Conservation (phyloP, 2,888 invertebrate genomes). For the Cyclophora albipunctata region DNA sequence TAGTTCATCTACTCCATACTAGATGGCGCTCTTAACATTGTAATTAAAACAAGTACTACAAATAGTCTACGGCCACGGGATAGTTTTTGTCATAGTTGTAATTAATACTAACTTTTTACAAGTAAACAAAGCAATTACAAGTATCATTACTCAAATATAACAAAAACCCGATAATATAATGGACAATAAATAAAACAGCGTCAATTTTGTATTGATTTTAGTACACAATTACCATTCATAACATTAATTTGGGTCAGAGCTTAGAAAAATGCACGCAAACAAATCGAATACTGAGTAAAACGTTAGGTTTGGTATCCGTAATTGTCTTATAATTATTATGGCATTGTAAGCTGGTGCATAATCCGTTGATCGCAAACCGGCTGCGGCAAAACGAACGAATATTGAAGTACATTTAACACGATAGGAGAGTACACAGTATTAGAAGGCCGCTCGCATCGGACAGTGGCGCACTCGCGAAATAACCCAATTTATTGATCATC, state of each 20-base stretch:
- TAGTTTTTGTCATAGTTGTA: too few species aligned
- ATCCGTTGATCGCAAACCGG: conserved; percentile 43
- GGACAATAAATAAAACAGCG: conserved; percentile 1
- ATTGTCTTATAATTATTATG: conserved; percentile 63
- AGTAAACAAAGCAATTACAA: too few species aligned
- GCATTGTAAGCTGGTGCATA: conserved; percentile 55
- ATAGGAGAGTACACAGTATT: conserved; percentile 38
- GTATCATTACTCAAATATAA: too few species aligned
- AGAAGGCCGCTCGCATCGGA: conserved; percentile 59
- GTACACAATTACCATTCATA: conserved; percentile 8
- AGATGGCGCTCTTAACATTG: too few species aligned
- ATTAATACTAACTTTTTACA: too few species aligned
- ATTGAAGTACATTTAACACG: conserved; percentile 36
- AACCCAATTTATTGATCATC: conserved; percentile 9
- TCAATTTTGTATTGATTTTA: conserved; percentile 7
- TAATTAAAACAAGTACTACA: too few species aligned
- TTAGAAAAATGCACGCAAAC: conserved; percentile 27
- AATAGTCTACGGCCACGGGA: too few species aligned
- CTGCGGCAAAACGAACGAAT: conserved; percentile 40
- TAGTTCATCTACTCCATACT: too few species aligned
- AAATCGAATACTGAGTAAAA: conserved; percentile 26
- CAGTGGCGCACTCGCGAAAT: conserved; percentile 40
- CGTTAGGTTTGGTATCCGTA: conserved; percentile 50
- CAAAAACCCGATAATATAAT: neutral
- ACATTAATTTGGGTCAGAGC: conserved; percentile 32